Base-by-base conservation (phyloP, 2,888 invertebrate genomes). In the Agrypnus murinus region DNA sequence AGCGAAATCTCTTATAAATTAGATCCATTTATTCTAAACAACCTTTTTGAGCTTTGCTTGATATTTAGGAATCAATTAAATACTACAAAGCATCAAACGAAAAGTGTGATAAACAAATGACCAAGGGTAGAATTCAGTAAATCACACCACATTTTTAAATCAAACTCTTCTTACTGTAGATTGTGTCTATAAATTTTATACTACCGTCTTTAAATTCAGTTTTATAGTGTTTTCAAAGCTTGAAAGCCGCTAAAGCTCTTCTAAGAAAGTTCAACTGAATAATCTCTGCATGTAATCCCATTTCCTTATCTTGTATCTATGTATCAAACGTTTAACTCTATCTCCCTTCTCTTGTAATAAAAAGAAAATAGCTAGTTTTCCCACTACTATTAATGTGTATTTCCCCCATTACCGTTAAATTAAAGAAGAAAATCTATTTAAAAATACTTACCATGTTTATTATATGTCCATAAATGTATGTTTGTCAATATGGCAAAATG, bases 391-490 rank as follows among this genome's bases (percentile, higher is more conserved):
- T n/a, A 25, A 17, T 46, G 10, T 43, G 58, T 58, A 58, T 43
- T 40, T 58, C 40, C 58, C 40, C 58, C 25, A n/a, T n/a, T 40
- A 8, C 43, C 43, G 58, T 58, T 25, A 25, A 58, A 32, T 58
- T 58, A 58, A 46, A 10, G 3, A 55, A 9, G 32, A 25, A 25
- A 25, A 3, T 25, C 25, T 25, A 25, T n/a, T n/a, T 25, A 25
- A 25, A 25, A 3, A 25, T 25, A 25, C 25, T 25, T 17, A 38
- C 55, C 55, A 36, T 55, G 55, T 55, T 31, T 53, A 50, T 25
- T 58, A 31, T 58, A 58, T 58, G 58, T 58, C 58, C 58, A 40
- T 58, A 58, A 31, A 58, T 58, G 40, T 58, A 36, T 43, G 58
- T 55, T 25, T 25, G 17, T 55, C 17, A n/a, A n/a, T 40, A 12